These are phyloP conservation scores for Synanthedon andrenaeformis DNA, from an alignment of 2,888 invertebrate genomes.

Conservation along the genomic window DNA sequence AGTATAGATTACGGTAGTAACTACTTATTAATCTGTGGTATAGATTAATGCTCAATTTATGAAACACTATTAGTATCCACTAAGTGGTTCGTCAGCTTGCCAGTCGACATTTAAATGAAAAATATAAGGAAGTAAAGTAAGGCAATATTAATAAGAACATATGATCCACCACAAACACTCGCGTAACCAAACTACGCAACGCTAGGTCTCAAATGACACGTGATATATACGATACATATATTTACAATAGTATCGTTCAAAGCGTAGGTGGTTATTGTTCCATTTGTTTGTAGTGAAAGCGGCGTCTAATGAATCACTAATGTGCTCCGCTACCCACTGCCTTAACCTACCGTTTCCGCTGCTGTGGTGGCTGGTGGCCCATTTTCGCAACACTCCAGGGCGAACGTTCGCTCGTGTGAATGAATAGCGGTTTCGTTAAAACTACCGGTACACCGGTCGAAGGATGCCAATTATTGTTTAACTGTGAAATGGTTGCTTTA, in stretches of 20 bases:
- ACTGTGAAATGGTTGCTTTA: too few species aligned
- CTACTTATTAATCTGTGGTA: too few species aligned
- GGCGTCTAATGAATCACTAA: constrained; percentile 46
- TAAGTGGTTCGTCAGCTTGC: too few species aligned
- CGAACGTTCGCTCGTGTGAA: neutral
- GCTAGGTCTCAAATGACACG: neutral
- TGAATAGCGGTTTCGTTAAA: neutral
- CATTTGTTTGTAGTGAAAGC: constrained; percentile 42
- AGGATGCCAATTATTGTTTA: too few species aligned
- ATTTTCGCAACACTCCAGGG: constrained; percentile 41
- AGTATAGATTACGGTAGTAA: too few species aligned
- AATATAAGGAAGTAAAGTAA: too few species aligned
- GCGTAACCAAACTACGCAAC: too few species aligned
- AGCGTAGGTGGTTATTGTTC: constrained; percentile 44
- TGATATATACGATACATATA: neutral
- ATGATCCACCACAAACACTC: too few species aligned
- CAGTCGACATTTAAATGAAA: too few species aligned
- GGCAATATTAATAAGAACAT: too few species aligned
- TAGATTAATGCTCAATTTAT: too few species aligned
- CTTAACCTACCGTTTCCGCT: constrained; percentile 39
- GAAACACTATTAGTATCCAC: too few species aligned
- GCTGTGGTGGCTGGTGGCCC: constrained; percentile 26
- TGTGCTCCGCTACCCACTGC: constrained; percentile 35
- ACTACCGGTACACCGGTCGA: neutral
- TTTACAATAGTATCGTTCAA: neutral